phyloP scores from a whole-genome alignment of 1,140 invertebrate species.

The Diorhabda sublineata region DNA sequence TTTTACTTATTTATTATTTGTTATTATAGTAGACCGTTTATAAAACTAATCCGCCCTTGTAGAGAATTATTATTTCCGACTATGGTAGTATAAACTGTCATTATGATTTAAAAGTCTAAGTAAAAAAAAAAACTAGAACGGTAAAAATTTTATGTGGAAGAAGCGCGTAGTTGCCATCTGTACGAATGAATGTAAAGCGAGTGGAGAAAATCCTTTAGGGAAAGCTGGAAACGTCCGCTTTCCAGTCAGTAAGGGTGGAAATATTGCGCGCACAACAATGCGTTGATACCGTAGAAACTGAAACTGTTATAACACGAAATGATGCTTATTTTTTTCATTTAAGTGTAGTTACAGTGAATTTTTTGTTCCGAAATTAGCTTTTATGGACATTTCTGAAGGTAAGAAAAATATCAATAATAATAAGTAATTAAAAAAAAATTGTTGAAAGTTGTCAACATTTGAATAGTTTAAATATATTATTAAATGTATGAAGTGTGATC shows the following conservation, averaged over 20 bases:
- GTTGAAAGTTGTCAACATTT: no score
- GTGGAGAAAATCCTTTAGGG: conserved; percentile 11
- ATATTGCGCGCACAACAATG: conserved; percentile 18
- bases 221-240: conserved; percentile 18
- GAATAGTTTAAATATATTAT: no score
- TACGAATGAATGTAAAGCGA: conserved; percentile 12
- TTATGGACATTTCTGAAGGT: conserved; percentile 10
- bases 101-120: no score
- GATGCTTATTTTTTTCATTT: conserved; percentile 12
- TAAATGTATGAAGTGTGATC: no score
- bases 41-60: no score
- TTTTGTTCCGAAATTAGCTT: neutral
- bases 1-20: no score
- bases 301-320: neutral
- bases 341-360: conserved; percentile 13
- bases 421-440: no score
- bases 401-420: neutral
- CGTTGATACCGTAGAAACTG: conserved; percentile 9
- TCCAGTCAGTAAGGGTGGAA: conserved; percentile 18
- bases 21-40: no score
- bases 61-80: no score
- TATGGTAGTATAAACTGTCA: no score
- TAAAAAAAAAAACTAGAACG: no score
- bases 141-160: neutral
- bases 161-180: conserved; percentile 10